A percentile compares a stretch with the other conserved stretches of the same genome.
Conservation (phyloP, 2,113 vertebrate genomes). For the Parus major region DNA sequence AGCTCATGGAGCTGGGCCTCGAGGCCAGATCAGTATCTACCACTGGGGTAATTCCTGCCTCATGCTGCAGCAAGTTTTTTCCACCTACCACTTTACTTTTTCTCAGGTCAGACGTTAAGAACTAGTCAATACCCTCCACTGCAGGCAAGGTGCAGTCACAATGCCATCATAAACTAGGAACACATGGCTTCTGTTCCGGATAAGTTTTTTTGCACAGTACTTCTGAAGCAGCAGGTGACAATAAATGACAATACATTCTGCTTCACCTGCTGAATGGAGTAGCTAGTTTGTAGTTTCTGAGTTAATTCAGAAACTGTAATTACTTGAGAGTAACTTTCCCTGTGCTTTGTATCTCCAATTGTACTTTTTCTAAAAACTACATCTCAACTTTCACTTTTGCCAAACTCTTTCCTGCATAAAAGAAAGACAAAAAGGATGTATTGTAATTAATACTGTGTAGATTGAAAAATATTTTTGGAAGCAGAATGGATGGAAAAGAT, state of each 20-base stretch:
- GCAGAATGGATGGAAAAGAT: neutral
- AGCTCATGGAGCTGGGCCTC: neutral
- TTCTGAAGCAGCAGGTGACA: neutral
- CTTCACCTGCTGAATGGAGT: accelerated
- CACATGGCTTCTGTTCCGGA: accelerated
- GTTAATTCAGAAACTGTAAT: neutral
- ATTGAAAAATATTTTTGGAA: neutral
- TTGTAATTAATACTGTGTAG: neutral
- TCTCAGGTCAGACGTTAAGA: neutral
- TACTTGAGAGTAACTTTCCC: neutral
- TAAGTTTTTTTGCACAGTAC: neutral
- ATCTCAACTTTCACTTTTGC: neutral
- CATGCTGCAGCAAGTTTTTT: conserved; percentile 1
- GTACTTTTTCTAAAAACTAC: neutral
- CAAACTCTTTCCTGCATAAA: neutral
- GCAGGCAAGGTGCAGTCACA: neutral
- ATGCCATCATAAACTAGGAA: neutral
- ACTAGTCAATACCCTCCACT: neutral
- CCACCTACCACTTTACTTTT: neutral
- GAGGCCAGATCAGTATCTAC: neutral
- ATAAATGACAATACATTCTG: neutral
- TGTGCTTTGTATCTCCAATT: neutral
- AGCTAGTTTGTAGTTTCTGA: neutral
- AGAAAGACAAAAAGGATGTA: neutral
- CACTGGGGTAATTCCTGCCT: neutral